A percentile compares a stretch with the other conserved stretches of the same genome.
phyloP scores from a whole-genome alignment of 2,113 vertebrate genomes.

The Pithys albifrons region DNA sequence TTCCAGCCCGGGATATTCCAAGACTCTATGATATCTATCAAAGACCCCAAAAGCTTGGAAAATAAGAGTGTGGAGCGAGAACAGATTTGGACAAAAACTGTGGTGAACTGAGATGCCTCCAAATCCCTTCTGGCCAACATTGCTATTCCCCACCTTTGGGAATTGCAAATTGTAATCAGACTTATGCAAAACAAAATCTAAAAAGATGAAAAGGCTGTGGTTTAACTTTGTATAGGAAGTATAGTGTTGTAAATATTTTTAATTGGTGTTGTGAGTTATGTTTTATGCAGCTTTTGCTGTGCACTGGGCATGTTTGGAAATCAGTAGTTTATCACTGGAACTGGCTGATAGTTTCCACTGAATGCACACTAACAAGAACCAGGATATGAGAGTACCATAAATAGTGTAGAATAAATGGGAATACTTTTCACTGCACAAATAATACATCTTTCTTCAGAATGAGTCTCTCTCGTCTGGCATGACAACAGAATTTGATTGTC shows the following conservation, averaged over 20 bases:
- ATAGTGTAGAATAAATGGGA: conserved; percentile 1
- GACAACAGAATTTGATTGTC: conserved; percentile 13
- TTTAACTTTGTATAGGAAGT: background rate
- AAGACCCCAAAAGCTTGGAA: background rate
- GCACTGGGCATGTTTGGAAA: background rate
- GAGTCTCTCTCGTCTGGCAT: background rate
- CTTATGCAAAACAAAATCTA: background rate
- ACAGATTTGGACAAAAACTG: background rate
- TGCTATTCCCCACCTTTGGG: background rate
- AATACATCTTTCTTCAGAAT: conserved; percentile 28
- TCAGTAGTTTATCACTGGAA: background rate
- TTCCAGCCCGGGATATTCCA: background rate
- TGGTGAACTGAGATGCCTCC: background rate
- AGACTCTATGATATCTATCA: background rate
- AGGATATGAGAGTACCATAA: conserved; percentile 14
- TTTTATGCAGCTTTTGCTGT: background rate
- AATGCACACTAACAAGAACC: conserved; percentile 30
- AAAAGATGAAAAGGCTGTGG: background rate
- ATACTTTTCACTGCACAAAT: background rate
- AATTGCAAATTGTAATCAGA: background rate
- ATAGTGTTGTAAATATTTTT: conserved; percentile 15
- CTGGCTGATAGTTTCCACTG: background rate
- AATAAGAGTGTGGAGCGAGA: background rate
- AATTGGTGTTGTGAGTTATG: conserved; percentile 20
- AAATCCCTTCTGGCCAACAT: background rate